Conservation (phyloP, 2,888 invertebrate species). For the Miltochrista miniata region DNA sequence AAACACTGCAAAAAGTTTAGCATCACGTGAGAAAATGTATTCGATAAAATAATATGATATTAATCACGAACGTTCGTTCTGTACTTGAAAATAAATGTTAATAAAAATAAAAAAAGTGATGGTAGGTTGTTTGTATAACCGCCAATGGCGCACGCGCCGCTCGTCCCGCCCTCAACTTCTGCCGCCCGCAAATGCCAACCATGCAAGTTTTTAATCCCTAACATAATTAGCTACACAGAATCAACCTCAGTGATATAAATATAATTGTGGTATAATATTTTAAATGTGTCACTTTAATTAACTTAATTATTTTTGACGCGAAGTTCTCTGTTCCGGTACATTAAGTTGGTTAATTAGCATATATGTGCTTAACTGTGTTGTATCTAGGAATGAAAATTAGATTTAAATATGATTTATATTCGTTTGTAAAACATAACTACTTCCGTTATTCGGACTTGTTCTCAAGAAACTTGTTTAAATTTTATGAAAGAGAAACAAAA, state of each 20-base stretch:
- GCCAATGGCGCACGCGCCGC: constrained; percentile 50
- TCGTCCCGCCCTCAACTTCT: constrained; percentile 29
- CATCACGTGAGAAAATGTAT: constrained; percentile 65
- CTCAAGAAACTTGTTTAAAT: background rate
- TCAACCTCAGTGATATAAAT: background rate
- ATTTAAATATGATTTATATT: constrained; percentile 1
- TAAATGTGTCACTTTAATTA: constrained; percentile 53
- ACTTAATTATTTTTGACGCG: constrained; percentile 52
- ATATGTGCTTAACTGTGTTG: constrained; percentile 16
- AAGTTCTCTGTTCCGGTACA: constrained; percentile 31
- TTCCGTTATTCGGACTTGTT: background rate
- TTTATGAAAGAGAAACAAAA: background rate
- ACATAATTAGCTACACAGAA: constrained; percentile 43
- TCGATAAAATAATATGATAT: constrained; percentile 75
- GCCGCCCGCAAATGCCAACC: constrained; percentile 43
- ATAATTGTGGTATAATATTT: background rate
- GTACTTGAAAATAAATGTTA: constrained; percentile 54
- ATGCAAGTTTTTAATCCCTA: constrained; percentile 54
- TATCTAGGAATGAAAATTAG: background rate
- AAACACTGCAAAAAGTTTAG: constrained; percentile 56
- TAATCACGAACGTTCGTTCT: constrained; percentile 70
- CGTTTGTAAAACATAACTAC: background rate
- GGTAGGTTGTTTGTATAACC: constrained; percentile 38
- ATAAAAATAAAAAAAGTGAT: constrained; percentile 49
- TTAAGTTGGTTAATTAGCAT: constrained; percentile 52